Evolutionary conservation across 2,888 invertebrate genomes (phyloP).

Genomic region (Drosophila infuscata): DNA sequence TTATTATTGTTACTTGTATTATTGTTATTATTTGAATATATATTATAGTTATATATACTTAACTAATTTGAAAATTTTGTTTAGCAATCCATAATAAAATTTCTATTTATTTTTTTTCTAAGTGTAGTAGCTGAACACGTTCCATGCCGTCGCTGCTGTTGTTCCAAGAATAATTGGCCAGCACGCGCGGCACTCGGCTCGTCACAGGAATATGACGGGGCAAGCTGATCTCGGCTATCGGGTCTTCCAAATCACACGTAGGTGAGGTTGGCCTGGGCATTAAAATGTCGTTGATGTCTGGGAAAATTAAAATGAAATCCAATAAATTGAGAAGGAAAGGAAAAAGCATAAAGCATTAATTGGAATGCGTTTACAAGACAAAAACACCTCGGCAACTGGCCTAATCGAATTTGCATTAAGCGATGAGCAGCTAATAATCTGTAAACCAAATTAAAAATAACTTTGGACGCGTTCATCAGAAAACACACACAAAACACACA

Average conservation of each 20-base stretch:
- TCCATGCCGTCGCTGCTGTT: slow-evolving; percentile 52
- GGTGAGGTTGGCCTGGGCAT: slow-evolving; percentile 47
- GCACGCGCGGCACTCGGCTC: slow-evolving; percentile 64
- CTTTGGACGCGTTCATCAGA: slow-evolving; percentile 54
- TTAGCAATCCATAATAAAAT: neutral
- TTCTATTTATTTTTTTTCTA: neutral
- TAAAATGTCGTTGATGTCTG: slow-evolving; percentile 48
- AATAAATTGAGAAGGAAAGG: slow-evolving; percentile 41
- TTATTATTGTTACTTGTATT: neutral
- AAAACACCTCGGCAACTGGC: slow-evolving; percentile 54
- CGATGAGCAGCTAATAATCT: slow-evolving; percentile 81
- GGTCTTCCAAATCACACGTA: slow-evolving; percentile 60
- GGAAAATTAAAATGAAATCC: slow-evolving; percentile 65
- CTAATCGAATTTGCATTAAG: slow-evolving; percentile 77
- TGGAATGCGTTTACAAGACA: slow-evolving; percentile 18
- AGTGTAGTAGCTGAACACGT: slow-evolving; percentile 64
- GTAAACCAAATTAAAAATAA: slow-evolving; percentile 77
- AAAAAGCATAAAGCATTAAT: slow-evolving; percentile 7
- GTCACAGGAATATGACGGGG: slow-evolving; percentile 60
- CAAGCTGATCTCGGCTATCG: slow-evolving; percentile 37
- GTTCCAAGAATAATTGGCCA: slow-evolving; percentile 71
- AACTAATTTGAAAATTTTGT: rapidly evolving
- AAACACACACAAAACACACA: slow-evolving; percentile 27
- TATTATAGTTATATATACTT: too few species aligned
- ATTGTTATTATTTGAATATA: neutral